Conservation (phyloP, 2,113 vertebrate species). For the Oreotragus oreotragus region DNA sequence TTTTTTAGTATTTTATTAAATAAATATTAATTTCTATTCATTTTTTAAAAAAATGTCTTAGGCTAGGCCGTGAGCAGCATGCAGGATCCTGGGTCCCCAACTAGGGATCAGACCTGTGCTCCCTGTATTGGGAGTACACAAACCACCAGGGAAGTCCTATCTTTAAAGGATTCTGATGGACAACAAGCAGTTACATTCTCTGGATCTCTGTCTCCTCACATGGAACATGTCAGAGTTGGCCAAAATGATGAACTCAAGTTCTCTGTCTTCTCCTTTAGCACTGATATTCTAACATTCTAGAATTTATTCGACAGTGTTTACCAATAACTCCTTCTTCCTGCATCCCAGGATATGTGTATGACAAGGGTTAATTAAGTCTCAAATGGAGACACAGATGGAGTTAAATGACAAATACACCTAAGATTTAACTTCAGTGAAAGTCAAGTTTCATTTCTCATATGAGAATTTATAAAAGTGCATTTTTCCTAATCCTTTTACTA, state of each 20-base stretch:
- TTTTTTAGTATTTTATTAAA: not conserved
- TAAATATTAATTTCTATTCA: not conserved
- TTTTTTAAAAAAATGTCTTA: not conserved
- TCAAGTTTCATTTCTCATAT: not conserved
- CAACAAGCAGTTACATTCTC: not conserved
- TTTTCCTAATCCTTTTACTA: not conserved
- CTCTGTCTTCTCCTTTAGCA: constrained; percentile 10
- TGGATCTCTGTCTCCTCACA: not conserved
- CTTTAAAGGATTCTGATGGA: not conserved
- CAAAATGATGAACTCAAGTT: not conserved
- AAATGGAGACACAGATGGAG: not conserved
- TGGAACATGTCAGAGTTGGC: not conserved
- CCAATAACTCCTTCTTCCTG: not conserved
- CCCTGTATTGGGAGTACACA: not conserved
- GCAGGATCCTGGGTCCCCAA: not conserved
- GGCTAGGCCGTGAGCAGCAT: not conserved
- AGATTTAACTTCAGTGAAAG: not conserved
- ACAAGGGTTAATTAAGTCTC: not conserved
- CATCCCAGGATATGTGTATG: not conserved
- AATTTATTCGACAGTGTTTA: constrained; percentile 18
- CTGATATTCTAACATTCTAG: not conserved
- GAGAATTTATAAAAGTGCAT: not conserved
- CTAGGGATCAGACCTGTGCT: not conserved
- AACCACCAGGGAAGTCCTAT: not conserved
- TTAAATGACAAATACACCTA: not conserved